phyloP scores from a whole-genome alignment of 2,888 invertebrate species.

The Prosapia bicincta region DNA sequence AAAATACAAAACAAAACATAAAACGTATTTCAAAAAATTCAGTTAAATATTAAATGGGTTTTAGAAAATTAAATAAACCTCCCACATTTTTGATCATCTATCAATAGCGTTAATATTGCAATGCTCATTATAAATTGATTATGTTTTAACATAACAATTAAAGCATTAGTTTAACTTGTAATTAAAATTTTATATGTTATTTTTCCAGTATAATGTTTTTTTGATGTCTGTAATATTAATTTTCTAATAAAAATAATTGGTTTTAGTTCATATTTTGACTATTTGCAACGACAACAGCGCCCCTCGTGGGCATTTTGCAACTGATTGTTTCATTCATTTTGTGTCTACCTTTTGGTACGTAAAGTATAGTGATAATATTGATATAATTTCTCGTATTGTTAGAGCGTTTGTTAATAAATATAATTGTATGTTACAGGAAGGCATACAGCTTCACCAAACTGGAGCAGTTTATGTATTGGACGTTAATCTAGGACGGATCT shows the following conservation, averaged over 20 bases:
- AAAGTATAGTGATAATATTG: background rate
- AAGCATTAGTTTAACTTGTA: too few species aligned
- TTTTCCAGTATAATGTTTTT: too few species aligned
- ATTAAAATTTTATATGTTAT: too few species aligned
- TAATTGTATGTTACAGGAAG: conserved; percentile 45
- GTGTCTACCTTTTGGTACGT: conserved; percentile 25
- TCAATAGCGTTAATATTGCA: too few species aligned
- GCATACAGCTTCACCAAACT: conserved; percentile 50
- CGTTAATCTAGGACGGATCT: conserved; percentile 66
- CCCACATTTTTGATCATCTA: too few species aligned
- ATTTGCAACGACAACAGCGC: conserved; percentile 2
- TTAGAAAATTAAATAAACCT: too few species aligned
- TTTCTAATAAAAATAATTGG: background rate
- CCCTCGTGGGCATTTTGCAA: background rate
- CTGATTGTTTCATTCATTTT: conserved; percentile 10
- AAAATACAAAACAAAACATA: too few species aligned
- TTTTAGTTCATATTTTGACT: background rate
- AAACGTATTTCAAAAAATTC: too few species aligned
- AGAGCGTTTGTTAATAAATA: conserved; percentile 28
- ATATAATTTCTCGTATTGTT: background rate
- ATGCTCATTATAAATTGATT: too few species aligned
- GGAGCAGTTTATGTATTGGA: conserved; percentile 42
- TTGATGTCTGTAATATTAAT: too few species aligned
- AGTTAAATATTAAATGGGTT: too few species aligned
- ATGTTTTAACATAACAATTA: too few species aligned